Conservation (phyloP, 2,797 vertebrate genomes). For the Sebastes kiyomatsui region DNA sequence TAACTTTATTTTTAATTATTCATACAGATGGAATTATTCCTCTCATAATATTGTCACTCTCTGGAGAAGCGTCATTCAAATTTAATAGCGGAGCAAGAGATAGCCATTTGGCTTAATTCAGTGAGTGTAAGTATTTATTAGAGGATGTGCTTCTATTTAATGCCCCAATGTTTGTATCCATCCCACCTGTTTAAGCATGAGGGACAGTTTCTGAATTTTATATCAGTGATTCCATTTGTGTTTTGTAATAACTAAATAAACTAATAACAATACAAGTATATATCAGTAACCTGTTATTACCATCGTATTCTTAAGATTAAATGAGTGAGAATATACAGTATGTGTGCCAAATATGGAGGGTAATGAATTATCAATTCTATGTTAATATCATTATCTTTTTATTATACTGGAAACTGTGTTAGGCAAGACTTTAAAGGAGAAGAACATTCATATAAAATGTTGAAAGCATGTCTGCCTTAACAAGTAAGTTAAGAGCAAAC, state of each 20-base stretch:
- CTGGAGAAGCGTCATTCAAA: conserved; percentile 70
- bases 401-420: background rate
- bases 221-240: background rate
- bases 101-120: conserved; percentile 64
- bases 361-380: background rate
- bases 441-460: background rate
- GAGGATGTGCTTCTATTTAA: conserved; percentile 1
- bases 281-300: background rate
- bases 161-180: background rate
- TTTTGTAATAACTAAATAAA: background rate
- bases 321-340: background rate
- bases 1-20: conserved; percentile 79
- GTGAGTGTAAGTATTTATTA: conserved; percentile 33
- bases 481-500: background rate
- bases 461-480: conserved; percentile 5
- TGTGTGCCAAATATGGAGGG: background rate
- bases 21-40: conserved; percentile 73
- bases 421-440: background rate
- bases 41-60: conserved; percentile 74
- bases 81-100: conserved; percentile 65
- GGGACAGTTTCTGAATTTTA: background rate
- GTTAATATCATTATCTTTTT: background rate
- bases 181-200: background rate
- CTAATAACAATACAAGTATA: background rate
- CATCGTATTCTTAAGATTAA: background rate